Evolutionary conservation across 2,888 invertebrate species (phyloP), one percentile per base, ranked within the genome.

Genomic region (Biston betularia): DNA sequence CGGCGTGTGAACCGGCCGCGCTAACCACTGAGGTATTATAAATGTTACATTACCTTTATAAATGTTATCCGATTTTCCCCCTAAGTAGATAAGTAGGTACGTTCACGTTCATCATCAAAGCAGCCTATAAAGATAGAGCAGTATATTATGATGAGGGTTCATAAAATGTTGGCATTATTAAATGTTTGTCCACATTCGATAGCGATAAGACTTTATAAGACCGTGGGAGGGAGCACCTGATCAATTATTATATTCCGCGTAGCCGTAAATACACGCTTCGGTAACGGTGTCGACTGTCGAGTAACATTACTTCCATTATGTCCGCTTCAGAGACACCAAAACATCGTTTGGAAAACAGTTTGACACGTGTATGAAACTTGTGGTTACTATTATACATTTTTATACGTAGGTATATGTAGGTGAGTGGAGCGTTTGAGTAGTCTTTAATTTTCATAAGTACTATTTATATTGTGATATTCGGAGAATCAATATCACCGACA

Each of bases 171-270:
- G 65, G 63, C 54, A 61, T 71, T 77, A 80, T 76, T 79, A 71
- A 71, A 77, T 67, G 65, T 65, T 71, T 73, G 63, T 71, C 63
- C 59, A 55, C 48, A 52, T 68, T 67, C 49, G 79, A 77, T 79
- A 76, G 62, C 69, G 71, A 71, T 73, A 74, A 58, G 57, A 38
- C 57, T 48, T 48, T 38, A 57, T 57, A 57, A 68, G 48, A 68
- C 62, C 79, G 80, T 81, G 81, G 74, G 81, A 81, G 50, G 38
- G 54, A 66, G 53, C 80, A 80, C 66, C 72, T 81, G 81, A 65
- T 62, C 45, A 45, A 56, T 63, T 64, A 59, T 61, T 68, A 46
- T 59, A 46, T 54, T 50, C 46, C 40, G 44, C 63, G 48, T 63
- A 54, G 45, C 49, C 33, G 33, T 35, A 49, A 58, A 65, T 38